Conservation (phyloP, 2,888 invertebrate genomes). For the Dryococelus australis region DNA sequence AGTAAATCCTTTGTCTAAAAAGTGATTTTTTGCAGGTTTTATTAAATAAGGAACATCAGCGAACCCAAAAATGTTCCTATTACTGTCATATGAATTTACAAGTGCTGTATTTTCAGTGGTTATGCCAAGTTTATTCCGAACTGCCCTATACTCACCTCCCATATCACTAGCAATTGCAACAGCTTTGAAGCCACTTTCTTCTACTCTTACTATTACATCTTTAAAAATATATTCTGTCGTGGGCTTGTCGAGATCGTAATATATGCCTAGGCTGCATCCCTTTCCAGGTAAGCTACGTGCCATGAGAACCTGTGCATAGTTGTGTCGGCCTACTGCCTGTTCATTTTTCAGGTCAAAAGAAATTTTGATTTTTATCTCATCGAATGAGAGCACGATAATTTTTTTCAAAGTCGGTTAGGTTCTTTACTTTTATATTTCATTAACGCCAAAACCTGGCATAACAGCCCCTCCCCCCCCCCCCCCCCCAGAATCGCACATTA, state of each 20-base stretch:
- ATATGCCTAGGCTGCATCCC: background rate
- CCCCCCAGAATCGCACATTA: background rate
- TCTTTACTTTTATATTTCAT: background rate
- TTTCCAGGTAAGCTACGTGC: background rate
- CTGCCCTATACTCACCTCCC: background rate
- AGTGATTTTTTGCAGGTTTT: too few relatives aligned
- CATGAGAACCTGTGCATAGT: background rate
- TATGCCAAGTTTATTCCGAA: background rate
- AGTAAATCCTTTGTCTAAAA: too few relatives aligned
- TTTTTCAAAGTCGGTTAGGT: background rate
- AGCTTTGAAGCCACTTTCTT: background rate
- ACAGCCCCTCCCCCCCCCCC: too few relatives aligned
- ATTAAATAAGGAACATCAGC: background rate
- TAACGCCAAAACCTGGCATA: background rate
- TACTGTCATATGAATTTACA: background rate
- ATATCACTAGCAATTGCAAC: background rate
- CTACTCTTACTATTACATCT: background rate
- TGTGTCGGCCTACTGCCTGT: background rate
- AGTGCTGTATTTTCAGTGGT: background rate
- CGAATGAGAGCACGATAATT: background rate
- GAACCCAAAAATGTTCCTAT: background rate
- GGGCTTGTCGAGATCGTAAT: too few relatives aligned
- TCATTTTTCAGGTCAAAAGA: background rate
- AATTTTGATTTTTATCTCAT: conserved; percentile 4
- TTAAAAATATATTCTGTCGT: background rate